Conservation (phyloP, 2,888 invertebrate genomes). For the Dynastes tityus region DNA sequence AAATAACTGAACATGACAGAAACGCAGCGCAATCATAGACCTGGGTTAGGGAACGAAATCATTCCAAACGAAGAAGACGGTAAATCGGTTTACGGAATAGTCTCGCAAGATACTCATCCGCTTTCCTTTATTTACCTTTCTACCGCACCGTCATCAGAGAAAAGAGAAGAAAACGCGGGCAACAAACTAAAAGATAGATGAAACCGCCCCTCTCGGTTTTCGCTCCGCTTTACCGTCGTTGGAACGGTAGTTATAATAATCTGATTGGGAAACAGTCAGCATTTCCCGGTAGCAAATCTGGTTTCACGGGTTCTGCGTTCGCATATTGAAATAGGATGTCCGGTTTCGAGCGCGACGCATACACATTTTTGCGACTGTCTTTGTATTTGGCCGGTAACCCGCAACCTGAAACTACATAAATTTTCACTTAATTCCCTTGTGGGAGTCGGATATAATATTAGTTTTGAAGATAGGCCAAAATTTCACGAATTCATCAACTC, state of each 20-base stretch:
- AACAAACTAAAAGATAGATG: constrained; percentile 32
- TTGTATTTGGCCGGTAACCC: constrained; percentile 42
- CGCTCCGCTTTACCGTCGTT: not conserved
- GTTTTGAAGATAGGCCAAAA: constrained; percentile 12
- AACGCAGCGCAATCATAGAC: constrained; percentile 18
- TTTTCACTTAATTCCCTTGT: constrained; percentile 39
- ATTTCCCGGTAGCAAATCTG: constrained; percentile 59
- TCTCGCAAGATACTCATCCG: constrained; percentile 24
- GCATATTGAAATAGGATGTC: constrained; percentile 59
- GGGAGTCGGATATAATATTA: constrained; percentile 5
- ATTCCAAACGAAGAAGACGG: not conserved
- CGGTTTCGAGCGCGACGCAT: constrained; percentile 39
- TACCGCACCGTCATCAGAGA: constrained; percentile 21
- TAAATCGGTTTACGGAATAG: constrained; percentile 43
- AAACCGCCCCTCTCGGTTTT: not conserved
- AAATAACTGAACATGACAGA: constrained; percentile 16
- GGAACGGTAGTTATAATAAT: constrained; percentile 54
- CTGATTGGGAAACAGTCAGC: constrained; percentile 61
- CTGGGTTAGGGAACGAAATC: not conserved
- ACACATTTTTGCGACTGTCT: constrained; percentile 45
- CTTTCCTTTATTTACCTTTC: constrained; percentile 39
- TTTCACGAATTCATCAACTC: constrained; percentile 34
- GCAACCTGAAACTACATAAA: constrained; percentile 39
- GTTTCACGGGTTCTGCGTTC: constrained; percentile 59
- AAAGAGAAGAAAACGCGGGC: constrained; percentile 32